Base-by-base conservation (phyloP, 2,888 invertebrate genomes). In the Tachystola acroxantha region DNA sequence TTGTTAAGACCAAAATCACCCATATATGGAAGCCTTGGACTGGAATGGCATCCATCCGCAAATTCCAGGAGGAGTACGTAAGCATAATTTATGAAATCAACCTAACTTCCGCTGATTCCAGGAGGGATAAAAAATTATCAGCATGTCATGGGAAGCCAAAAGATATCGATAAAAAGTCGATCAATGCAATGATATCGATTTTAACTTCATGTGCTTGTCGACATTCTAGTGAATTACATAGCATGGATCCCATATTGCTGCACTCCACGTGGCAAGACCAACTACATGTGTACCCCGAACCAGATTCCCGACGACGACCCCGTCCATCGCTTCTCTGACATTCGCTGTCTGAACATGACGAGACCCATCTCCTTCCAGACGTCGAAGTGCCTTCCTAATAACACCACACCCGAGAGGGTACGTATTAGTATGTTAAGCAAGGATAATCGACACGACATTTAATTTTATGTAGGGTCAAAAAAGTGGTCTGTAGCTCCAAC, bases 221-320 rank as follows among this genome's bases (percentile, higher is more conserved):
- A n/a, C n/a, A n/a, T n/a, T 52, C 2, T 40, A 68, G 67, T 58
- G 0, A 67, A 63, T 35, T 65, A 64, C 26, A 50, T 65, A 0
- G 11, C 42, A 1, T 60, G 59, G 57, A 62, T 46, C 6, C 57
- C 66, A 1, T 55, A 61, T 33, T 63, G 59, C 35, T 59, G 63
- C 29, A 13, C 36, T 3, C 39, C 48, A 20, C 45, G 45, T 26
- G 55, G 54, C 3, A 51, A 50, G 14, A 42, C 38, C 4, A 51
- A 61, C 26, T 34, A 41, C 10, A 42, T 36, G 2, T 63, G 58
- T 27, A 45, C 48, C 3, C 55, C 53, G 0, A 54, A 53, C 20
- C 37, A 32, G 22, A 42, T 63, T 10, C 48, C 57, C 2, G 45
- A 48, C 5, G 53, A 57, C 22, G 67, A 67, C 38, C 60, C 50